A percentile compares a stretch with the other conserved stretches of the same genome.
Conservation (phyloP, 2,797 vertebrate genomes). For the Buphagus erythrorhynchus region DNA sequence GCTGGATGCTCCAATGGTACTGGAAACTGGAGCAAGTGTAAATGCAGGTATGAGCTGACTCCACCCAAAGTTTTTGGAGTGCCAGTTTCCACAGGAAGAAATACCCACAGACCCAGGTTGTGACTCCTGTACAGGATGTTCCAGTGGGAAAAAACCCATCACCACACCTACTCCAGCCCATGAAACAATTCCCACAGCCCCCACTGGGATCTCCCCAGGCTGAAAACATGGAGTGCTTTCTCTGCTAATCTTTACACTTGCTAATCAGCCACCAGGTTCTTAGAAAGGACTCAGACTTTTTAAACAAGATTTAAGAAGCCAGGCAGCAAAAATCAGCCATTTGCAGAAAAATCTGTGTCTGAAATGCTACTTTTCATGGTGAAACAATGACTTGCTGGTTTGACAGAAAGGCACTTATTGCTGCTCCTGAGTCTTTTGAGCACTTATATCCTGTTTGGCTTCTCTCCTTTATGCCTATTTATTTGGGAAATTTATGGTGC, state of each 20-base stretch:
- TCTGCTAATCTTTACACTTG: not conserved
- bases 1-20: not conserved
- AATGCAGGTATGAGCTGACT: not conserved
- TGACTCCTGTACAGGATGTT: not conserved
- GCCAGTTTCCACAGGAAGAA: not conserved
- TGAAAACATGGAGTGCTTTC: not conserved
- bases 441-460: constrained; percentile 16
- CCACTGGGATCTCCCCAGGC: not conserved
- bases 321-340: not conserved
- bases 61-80: not conserved
- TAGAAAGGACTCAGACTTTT: not conserved
- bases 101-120: not conserved
- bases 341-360: not conserved
- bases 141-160: not conserved
- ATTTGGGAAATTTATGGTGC: not conserved
- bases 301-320: not conserved
- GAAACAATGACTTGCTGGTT: not conserved
- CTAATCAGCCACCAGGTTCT: not conserved
- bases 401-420: not conserved
- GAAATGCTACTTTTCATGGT: not conserved
- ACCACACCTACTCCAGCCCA: not conserved
- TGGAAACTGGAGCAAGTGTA: not conserved
- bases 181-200: fast-evolving
- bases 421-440: not conserved
- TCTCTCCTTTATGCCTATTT: not conserved